These are phyloP conservation scores for Campoplex capitator DNA, from an alignment of 2,888 invertebrate species.

Conservation along the genomic window DNA sequence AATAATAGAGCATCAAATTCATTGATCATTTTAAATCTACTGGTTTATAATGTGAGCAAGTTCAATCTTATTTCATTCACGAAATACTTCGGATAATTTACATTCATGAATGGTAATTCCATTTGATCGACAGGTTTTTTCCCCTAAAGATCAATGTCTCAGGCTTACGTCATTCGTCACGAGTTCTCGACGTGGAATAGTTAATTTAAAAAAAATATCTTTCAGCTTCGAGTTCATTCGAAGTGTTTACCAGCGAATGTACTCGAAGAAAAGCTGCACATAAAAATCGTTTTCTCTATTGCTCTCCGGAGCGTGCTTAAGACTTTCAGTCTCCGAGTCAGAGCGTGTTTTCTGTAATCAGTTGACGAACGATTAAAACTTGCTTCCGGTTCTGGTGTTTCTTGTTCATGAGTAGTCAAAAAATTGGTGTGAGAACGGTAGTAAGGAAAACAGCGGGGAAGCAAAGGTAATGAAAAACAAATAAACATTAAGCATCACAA, in stretches of 20 bases:
- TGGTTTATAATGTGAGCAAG: background rate
- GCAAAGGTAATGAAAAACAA: conserved; percentile 22
- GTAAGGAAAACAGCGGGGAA: conserved; percentile 5
- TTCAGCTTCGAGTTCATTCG: background rate
- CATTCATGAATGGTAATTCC: background rate
- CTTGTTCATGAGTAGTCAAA: conserved; percentile 12
- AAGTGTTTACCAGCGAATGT: background rate
- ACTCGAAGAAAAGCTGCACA: background rate
- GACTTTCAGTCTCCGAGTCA: background rate
- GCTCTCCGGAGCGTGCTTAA: background rate
- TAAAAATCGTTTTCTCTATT: background rate
- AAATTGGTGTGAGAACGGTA: background rate
- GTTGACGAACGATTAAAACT: conserved; percentile 32
- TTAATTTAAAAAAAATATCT: background rate
- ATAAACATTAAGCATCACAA: conserved; percentile 50
- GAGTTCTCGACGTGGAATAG: background rate
- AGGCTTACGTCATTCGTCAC: background rate
- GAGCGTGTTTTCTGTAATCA: conserved; percentile 44
- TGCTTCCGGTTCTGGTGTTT: conserved; percentile 2
- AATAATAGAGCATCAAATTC: background rate
- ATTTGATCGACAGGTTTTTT: background rate
- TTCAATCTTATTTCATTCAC: background rate
- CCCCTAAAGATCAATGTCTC: background rate
- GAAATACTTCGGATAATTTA: background rate
- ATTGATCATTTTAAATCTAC: background rate